These are phyloP conservation scores for Geotrupes spiniger DNA, from an alignment of 2,888 invertebrate species.

Conservation along the genomic window DNA sequence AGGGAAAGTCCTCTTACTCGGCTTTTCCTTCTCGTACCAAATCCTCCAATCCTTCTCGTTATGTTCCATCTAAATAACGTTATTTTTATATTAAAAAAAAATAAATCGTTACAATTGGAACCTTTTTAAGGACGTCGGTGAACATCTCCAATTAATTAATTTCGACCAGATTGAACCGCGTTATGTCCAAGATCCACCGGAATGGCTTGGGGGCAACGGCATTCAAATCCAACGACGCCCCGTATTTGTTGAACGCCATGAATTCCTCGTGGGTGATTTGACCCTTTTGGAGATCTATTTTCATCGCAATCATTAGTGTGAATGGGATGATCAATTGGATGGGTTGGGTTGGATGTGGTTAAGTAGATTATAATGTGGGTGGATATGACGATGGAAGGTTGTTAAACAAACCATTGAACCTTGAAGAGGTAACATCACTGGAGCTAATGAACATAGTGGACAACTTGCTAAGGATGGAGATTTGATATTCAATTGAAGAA, in stretches of 20 bases:
- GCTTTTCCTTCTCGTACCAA: conserved; percentile 92
- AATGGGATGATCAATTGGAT: too few relatives aligned
- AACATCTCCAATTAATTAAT: conserved; percentile 83
- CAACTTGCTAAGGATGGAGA: too few relatives aligned
- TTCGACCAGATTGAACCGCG: conserved; percentile 94
- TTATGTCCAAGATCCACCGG: conserved; percentile 92
- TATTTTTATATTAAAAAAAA: too few relatives aligned
- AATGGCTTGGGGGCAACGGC: conserved; percentile 91
- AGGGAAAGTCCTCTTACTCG: conserved; percentile 87
- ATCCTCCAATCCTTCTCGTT: conserved; percentile 85
- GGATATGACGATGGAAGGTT: too few relatives aligned
- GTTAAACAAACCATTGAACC: too few relatives aligned
- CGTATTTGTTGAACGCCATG: conserved; percentile 93
- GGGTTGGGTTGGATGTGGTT: too few relatives aligned
- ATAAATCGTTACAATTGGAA: too few relatives aligned
- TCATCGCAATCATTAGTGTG: conserved; percentile 91
- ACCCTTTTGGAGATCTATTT: conserved; percentile 84
- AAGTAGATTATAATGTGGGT: too few relatives aligned
- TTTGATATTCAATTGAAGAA: too few relatives aligned
- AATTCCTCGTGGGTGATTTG: conserved; percentile 87
- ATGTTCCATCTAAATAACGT: conserved; percentile 68
- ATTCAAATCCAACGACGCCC: conserved; percentile 90
- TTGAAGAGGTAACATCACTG: too few relatives aligned
- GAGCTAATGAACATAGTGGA: too few relatives aligned
- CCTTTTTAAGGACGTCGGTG: conserved; percentile 73